Base-by-base conservation (phyloP, 2,797 vertebrate species). In the Thunnus albacares region DNA sequence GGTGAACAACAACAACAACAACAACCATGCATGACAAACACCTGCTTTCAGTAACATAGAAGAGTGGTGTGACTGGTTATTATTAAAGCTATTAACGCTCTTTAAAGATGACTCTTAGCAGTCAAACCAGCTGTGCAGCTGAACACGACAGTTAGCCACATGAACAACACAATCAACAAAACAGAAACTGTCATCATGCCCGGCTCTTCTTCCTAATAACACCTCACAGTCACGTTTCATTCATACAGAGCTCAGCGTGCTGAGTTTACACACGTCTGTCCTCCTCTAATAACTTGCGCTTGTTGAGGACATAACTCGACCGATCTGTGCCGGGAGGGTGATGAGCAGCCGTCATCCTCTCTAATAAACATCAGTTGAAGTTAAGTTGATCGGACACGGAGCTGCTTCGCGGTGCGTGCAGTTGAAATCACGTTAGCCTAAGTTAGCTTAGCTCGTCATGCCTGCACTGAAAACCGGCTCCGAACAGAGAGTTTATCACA, bases 381-480 rank as follows among this genome's bases (percentile, higher is more conserved):
- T 72, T 38, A 3, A 43, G 6, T 30, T 3, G 1, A 9, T 18
- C 38, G 20, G 56, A 12, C 56, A 30, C 35, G 35, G 17, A 1
- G 24, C 51, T 49, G 17, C 20, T 49, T 45, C 38, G 14, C 33
- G 30, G 17, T 75, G 60, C 30, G 47, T 30, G 52, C 59, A 49
- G 73, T 33, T 52, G 26, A 64, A 66, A 43, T 33, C 65, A 28
- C 51, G 60, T 81, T 89, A 93, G 91, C 88, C 62, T 91, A 2
- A 38, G 38, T 18, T 51, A 92, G 90, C 89, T 28, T 92, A 90
- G 89, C 90, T 58, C 6, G n/a, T 45, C 71, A 58, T n/a, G 74
- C n/a, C 56, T 77, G 51, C 17, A 38, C 9, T 17, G 2, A 43
- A 11, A 80, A 45, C 14, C 24, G 6, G 17, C 28, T 59, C 24